Evolutionary conservation across 2,888 invertebrate genomes (phyloP), one percentile per base, ranked within the genome.

Genomic region (Clunio marinus): DNA sequence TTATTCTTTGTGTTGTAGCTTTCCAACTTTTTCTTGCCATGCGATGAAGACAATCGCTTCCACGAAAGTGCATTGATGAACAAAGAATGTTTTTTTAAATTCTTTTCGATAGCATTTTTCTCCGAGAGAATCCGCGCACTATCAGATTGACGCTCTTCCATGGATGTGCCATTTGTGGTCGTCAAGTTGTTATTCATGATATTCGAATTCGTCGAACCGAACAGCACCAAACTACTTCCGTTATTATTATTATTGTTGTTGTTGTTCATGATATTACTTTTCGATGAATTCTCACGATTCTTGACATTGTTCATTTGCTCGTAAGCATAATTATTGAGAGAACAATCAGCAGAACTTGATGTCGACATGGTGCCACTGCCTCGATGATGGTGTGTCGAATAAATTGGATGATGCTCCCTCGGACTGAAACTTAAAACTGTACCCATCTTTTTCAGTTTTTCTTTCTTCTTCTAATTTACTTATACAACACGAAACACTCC

Each of bases 351-450:
- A 71, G 85, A 83, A 78, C 82, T 80, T 75, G 83, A 81, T 73
- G 80, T 84, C 75, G 83, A 81, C 73, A 80, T 84, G 75, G 83
- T 83, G 66, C 83, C 82, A 73, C 83, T 83, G 59, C 81, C 82
- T 13, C 70, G 51, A 17, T 82, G 77, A 76, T 81, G 80, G 71
- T 79, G 77, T 37, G 77, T 76, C 55, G 78, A 78, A 70, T 78
- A 78, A 63, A 78, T 75, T 73, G 88, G 89, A 74, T 92, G 89
- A 78, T 93, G 85, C 80, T 93, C 93, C 75, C 93, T 86, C 74
- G 96, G 95, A 78, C 94, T 94, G 82, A 96, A 93, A 80, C 95
- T 95, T 77, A 96, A 83, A 78, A 96, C 96, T 75, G 96, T 96
- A 78, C 96, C 96, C 96, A 96, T 96, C 25, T 1, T 1, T 17